Percentiles rank a stretch among this genome's conserved stretches.
These are phyloP conservation scores for Smittia sp. DNA, from an alignment of 2,888 invertebrate species.

Conservation along the genomic window DNA sequence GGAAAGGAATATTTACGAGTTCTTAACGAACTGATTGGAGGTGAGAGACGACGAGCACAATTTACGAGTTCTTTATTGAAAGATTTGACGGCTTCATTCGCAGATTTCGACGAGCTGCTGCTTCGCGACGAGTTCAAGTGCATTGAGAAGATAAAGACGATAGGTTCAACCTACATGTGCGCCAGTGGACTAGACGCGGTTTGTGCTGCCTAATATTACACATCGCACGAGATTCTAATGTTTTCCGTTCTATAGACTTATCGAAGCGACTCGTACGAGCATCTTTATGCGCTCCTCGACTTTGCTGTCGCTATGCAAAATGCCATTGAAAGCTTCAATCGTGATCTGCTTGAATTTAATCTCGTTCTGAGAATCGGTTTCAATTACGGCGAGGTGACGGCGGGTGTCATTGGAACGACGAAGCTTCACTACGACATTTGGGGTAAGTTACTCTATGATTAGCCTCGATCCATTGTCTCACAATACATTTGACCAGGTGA, in stretches of 20 bases:
- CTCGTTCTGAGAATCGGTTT: slow-evolving; percentile 82
- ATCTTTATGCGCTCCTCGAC: slow-evolving; percentile 85
- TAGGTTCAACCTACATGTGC: slow-evolving; percentile 96
- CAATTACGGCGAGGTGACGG: slow-evolving; percentile 93
- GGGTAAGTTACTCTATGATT: slow-evolving; percentile 49
- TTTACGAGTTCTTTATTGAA: not conserved
- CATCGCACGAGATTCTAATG: too few species aligned
- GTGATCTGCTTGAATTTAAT: slow-evolving; percentile 86
- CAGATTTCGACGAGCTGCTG: slow-evolving; percentile 89
- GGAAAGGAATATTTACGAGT: slow-evolving; percentile 93
- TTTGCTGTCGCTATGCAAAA: slow-evolving; percentile 90
- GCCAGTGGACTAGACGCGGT: slow-evolving; percentile 92
- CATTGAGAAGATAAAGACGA: slow-evolving; percentile 97
- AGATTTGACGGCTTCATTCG: not conserved
- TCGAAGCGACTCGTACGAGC: slow-evolving; percentile 64
- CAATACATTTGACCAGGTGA: slow-evolving; percentile 13
- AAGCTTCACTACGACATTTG: slow-evolving; percentile 97
- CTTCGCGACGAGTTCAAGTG: slow-evolving; percentile 76
- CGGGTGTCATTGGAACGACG: slow-evolving; percentile 93
- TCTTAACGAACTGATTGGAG: slow-evolving; percentile 87
- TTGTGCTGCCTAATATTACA: too few species aligned
- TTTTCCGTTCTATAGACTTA: too few species aligned
- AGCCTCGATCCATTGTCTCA: not conserved
- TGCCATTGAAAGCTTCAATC: slow-evolving; percentile 82
- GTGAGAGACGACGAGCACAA: not conserved